Conservation (phyloP, 2,113 vertebrate genomes). For the Euleptes europaea region DNA sequence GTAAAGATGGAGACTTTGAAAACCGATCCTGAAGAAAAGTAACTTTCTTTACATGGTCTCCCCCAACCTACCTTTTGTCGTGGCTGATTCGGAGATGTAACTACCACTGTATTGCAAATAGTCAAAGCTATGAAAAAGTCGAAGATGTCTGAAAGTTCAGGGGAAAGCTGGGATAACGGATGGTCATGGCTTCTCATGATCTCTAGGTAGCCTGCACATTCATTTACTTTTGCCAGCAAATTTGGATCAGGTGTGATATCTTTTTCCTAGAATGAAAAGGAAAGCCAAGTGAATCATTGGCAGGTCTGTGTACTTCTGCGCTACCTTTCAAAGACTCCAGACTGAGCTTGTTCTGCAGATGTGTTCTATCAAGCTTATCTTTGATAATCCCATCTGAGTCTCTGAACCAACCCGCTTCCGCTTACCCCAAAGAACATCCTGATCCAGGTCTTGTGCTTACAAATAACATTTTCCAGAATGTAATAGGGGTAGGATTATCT, state of each 20-base stretch:
- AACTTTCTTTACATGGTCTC: not conserved
- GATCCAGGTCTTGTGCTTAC: not conserved
- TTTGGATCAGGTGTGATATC: conserved; percentile 94
- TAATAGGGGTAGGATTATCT: not conserved
- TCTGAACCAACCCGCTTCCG: not conserved
- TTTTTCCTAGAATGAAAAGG: conserved; percentile 82
- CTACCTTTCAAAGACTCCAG: not conserved
- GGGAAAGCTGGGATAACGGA: conserved; percentile 81
- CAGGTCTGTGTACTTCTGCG: conserved; percentile 5
- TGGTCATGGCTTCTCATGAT: conserved; percentile 80
- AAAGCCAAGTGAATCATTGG: not conserved
- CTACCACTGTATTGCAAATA: conserved; percentile 96
- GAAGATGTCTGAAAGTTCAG: conserved; percentile 88
- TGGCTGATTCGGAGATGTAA: conserved; percentile 93
- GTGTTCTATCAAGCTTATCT: conserved; percentile 1
- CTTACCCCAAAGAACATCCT: not conserved
- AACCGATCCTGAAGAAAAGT: not conserved
- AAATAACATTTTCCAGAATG: not conserved
- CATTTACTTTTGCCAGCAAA: conserved; percentile 91
- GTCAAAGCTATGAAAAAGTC: conserved; percentile 97
- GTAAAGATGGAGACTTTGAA: not conserved
- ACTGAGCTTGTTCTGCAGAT: conserved; percentile 9
- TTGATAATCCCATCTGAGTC: not conserved
- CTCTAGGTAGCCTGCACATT: conserved; percentile 86
- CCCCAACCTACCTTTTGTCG: conserved; percentile 85